Percentiles rank a stretch among this genome's conserved stretches.
Evolutionary conservation across 2,888 invertebrate species (phyloP).

Genomic region (Oasisia sp.): DNA sequence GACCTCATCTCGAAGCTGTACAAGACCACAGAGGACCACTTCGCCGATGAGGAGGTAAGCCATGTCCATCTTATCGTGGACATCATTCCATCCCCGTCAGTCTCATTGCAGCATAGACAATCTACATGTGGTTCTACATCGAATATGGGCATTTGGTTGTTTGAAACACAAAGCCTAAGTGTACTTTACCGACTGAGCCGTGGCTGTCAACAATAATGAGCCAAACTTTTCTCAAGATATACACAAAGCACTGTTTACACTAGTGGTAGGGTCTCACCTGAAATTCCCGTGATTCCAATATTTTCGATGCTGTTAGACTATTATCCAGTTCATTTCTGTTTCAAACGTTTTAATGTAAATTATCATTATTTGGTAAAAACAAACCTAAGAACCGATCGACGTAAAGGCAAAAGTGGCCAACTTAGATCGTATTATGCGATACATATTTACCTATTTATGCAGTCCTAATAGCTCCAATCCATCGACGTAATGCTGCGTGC

Average conservation of each 20-base stretch:
- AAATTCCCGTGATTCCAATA: not conserved
- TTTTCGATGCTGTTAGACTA: not conserved
- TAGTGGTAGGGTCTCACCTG: too few species aligned
- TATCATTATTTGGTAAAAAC: not conserved
- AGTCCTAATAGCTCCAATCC: not conserved
- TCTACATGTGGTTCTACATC: not conserved
- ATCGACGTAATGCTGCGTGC: too few species aligned
- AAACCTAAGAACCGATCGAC: not conserved
- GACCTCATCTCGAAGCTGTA: conserved; percentile 26
- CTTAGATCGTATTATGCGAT: not conserved
- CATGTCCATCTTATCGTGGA: too few species aligned
- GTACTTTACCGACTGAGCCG: too few species aligned
- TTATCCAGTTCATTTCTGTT: not conserved
- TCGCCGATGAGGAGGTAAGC: conserved; percentile 35
- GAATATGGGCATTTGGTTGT: not conserved
- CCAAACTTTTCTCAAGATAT: too few species aligned
- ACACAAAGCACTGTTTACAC: too few species aligned
- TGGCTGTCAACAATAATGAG: too few species aligned
- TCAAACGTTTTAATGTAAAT: not conserved
- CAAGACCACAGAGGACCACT: conserved; percentile 28
- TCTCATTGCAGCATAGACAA: not conserved
- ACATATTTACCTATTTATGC: not conserved
- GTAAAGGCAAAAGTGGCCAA: not conserved
- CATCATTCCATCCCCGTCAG: not conserved
- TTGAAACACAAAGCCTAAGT: too few species aligned